A percentile compares a stretch with the other conserved stretches of the same genome.
Evolutionary conservation across 1,140 invertebrate species (phyloP).

Genomic region (Hycleus phaleratus): DNA sequence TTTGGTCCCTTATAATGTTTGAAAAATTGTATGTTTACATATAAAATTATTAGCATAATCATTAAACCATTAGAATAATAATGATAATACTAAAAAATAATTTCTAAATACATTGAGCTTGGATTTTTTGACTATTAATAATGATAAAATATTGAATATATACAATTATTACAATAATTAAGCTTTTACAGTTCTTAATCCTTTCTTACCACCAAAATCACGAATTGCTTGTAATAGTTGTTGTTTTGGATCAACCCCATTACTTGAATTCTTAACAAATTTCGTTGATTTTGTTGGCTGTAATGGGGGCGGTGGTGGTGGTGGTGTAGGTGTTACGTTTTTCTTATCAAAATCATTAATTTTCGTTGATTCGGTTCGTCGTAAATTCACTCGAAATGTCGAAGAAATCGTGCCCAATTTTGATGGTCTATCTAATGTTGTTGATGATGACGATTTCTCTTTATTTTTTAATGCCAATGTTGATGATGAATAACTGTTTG

Average conservation of each 20-base stretch:
- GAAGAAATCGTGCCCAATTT: too few species aligned
- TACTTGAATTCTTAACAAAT: constrained; percentile 21
- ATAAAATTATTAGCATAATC: background rate
- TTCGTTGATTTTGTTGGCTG: constrained; percentile 22
- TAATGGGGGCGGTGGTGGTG: constrained; percentile 43
- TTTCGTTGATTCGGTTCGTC: constrained; percentile 31
- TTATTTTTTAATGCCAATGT: background rate
- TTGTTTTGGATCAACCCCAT: constrained; percentile 49
- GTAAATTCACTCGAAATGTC: constrained; percentile 30
- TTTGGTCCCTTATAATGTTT: constrained; percentile 34
- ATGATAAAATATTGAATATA: constrained; percentile 10
- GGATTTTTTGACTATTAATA: constrained; percentile 22
- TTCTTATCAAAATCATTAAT: background rate
- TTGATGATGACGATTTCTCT: too few species aligned
- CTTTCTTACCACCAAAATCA: constrained; percentile 55
- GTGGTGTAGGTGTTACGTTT: constrained; percentile 31
- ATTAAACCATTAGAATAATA: background rate
- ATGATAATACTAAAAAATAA: background rate
- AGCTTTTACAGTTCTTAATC: constrained; percentile 47
- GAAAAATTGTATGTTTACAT: background rate
- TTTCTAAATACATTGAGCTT: constrained; percentile 21
- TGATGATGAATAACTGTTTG: constrained; percentile 14
- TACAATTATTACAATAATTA: constrained; percentile 19
- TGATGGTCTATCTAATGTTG: too few species aligned
- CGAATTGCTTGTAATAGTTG: constrained; percentile 64